These are phyloP conservation scores for Dermolepida albohirtum DNA, from an alignment of 2,888 invertebrate genomes.

Conservation along the genomic window DNA sequence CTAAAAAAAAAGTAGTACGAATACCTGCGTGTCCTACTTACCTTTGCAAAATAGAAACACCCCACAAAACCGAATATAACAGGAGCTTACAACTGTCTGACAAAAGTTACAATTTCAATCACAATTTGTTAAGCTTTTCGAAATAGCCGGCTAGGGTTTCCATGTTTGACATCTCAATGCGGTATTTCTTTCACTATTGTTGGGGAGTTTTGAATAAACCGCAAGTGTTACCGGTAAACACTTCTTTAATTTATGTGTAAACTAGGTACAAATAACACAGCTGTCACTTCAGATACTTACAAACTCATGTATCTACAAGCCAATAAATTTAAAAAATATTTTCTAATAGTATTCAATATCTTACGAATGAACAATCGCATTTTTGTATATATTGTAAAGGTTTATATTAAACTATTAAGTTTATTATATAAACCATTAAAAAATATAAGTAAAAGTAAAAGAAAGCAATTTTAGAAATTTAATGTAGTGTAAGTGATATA, in stretches of 20 bases:
- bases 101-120: slow-evolving; percentile 51
- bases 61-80: slow-evolving; percentile 48
- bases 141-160: slow-evolving; percentile 39
- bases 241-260: slow-evolving; percentile 32
- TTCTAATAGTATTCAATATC: no score
- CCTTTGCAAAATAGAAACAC: slow-evolving; percentile 44
- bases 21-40: not conserved
- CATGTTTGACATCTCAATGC: slow-evolving; percentile 45
- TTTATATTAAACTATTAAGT: no score
- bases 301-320: no score
- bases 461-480: no score
- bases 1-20: no score
- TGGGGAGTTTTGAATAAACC: slow-evolving; percentile 36
- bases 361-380: no score
- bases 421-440: no score
- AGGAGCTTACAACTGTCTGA: slow-evolving; percentile 49
- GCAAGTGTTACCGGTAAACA: slow-evolving; percentile 36
- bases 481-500: no score
- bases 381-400: no score
- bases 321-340: no score
- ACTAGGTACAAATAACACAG: slow-evolving; percentile 23
- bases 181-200: slow-evolving; percentile 35
- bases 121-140: slow-evolving; percentile 51
- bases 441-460: no score
- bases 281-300: slow-evolving; percentile 9